Conservation (phyloP, 1,140 invertebrate genomes). For the Conopomorpha cramerella region DNA sequence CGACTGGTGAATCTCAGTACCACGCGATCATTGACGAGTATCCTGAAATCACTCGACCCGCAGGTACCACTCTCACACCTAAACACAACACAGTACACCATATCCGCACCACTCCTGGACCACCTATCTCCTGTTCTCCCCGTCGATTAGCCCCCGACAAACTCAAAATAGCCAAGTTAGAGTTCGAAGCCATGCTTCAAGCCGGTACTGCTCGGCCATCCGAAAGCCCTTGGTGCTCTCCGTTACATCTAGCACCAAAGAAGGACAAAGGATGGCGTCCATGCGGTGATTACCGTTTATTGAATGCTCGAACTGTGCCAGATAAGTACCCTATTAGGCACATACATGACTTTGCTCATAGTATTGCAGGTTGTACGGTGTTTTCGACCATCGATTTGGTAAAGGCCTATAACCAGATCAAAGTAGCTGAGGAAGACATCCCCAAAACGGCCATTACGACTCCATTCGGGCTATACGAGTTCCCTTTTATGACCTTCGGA, state of each 20-base stretch:
- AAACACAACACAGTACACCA: too few species aligned
- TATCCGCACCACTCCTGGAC: too few species aligned
- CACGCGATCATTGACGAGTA: not conserved
- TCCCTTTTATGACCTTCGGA: conserved; percentile 24
- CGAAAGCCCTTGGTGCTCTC: conserved; percentile 18
- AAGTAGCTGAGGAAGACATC: conserved; percentile 19
- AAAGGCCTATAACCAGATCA: conserved; percentile 52
- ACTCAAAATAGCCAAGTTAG: not conserved
- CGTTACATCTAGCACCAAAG: conserved; percentile 10
- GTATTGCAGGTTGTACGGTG: too few species aligned
- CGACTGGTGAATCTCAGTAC: too few species aligned
- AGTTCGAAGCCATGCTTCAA: conserved; percentile 8
- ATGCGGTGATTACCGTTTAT: too few species aligned
- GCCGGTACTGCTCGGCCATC: too few species aligned
- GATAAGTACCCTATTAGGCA: too few species aligned
- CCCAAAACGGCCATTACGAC: conserved; percentile 35
- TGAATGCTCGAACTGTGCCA: conserved; percentile 13
- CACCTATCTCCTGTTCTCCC: conserved; percentile 12
- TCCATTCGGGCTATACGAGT: too few species aligned
- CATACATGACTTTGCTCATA: too few species aligned
- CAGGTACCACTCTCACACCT: conserved; percentile 16
- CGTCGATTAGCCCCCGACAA: conserved; percentile 3
- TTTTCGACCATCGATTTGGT: conserved; percentile 53
- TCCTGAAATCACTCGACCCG: conserved; percentile 6
- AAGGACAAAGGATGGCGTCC: conserved; percentile 8